phyloP scores from a whole-genome alignment of 2,888 invertebrate genomes.

The Zaprionus lineosus region DNA sequence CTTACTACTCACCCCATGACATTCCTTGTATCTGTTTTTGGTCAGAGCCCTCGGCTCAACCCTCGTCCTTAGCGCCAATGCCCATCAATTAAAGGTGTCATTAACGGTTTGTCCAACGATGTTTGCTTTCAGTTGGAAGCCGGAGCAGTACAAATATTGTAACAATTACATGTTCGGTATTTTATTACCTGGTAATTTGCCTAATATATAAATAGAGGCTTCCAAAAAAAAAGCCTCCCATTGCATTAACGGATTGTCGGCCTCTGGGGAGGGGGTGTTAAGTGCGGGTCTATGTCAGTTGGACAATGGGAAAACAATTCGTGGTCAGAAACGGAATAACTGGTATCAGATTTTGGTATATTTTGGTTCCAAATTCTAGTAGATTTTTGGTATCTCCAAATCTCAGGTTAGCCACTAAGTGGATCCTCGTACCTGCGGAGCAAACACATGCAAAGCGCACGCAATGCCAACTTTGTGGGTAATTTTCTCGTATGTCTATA shows the following conservation, averaged over 20 bases:
- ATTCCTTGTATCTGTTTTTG: too few species aligned
- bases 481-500: too few species aligned
- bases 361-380: too few species aligned
- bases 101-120: constrained; percentile 67
- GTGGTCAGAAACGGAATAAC: too few species aligned
- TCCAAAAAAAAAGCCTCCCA: constrained; percentile 49
- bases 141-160: constrained; percentile 61
- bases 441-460: too few species aligned
- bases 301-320: background rate
- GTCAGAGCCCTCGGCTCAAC: constrained; percentile 15
- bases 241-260: constrained; percentile 57
- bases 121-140: constrained; percentile 50
- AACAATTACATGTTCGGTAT: constrained; percentile 68
- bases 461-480: too few species aligned
- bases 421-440: too few species aligned
- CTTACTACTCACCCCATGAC: too few species aligned
- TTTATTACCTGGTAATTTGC: constrained; percentile 75
- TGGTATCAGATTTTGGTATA: too few species aligned
- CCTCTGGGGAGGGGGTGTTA: background rate
- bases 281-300: background rate
- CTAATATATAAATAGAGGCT: constrained; percentile 64
- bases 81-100: constrained; percentile 80
- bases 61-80: constrained; percentile 18
- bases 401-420: too few species aligned
- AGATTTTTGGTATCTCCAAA: too few species aligned